Percentiles rank a stretch among this genome's conserved stretches.
These are phyloP conservation scores for Portunus trituberculatus DNA, from an alignment of 1,140 invertebrate species.

Conservation along the genomic window DNA sequence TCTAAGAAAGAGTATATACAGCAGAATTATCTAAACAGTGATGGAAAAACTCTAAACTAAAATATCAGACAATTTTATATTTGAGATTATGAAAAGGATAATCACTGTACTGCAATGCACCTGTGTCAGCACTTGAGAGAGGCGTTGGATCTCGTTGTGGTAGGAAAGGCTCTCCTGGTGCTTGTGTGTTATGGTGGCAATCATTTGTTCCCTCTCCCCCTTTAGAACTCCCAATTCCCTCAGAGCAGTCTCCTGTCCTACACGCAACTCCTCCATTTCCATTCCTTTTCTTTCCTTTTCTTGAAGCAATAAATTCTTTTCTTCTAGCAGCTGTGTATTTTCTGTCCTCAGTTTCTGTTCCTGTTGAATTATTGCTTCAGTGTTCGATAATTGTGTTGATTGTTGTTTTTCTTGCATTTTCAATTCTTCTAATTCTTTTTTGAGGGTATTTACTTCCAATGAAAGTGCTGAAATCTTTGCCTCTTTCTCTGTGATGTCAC, in stretches of 20 bases:
- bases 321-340: constrained; percentile 39
- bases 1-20: too few species aligned
- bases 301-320: constrained; percentile 41
- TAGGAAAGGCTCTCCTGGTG: constrained; percentile 91
- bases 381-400: background rate
- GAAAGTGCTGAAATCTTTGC: background rate
- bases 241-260: background rate
- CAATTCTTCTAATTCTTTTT: constrained; percentile 34
- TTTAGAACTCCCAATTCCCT: constrained; percentile 79
- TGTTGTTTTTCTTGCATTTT: background rate
- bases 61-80: background rate
- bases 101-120: constrained; percentile 34
- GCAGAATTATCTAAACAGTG: too few species aligned
- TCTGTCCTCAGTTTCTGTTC: constrained; percentile 24
- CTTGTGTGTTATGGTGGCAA: constrained; percentile 88
- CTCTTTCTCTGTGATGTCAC: constrained; percentile 40
- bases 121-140: constrained; percentile 81
- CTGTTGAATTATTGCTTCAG: background rate
- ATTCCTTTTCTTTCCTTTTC: background rate
- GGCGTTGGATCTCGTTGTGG: constrained; percentile 89
- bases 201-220: constrained; percentile 87
- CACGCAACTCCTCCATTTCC: background rate
- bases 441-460: background rate
- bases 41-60: too few species aligned
- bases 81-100: background rate